Conservation (phyloP, 2,888 invertebrate genomes). For the Acanthosepion pharaonis region DNA sequence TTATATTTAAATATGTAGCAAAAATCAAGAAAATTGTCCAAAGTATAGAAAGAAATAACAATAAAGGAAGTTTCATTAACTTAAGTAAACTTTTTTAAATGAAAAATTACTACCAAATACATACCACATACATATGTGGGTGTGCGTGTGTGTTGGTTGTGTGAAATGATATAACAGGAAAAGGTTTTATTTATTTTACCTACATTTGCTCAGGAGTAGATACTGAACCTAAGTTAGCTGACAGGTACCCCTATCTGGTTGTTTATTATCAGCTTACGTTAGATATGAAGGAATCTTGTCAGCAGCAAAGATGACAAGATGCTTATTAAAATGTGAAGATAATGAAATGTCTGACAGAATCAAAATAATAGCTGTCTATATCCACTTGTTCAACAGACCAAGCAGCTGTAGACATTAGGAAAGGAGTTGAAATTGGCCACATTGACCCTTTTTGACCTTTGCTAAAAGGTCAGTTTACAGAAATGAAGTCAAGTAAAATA, state of each 20-base stretch:
- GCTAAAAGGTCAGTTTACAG: neutral
- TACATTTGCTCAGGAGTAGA: neutral
- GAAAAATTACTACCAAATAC: no score
- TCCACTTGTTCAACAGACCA: neutral
- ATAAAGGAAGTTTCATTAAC: no score
- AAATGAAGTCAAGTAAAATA: no score
- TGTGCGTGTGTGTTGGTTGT: no score
- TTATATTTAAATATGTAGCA: no score
- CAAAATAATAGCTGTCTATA: neutral
- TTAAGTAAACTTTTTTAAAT: no score
- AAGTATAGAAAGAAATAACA: no score
- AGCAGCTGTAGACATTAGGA: neutral
- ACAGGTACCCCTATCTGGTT: neutral
- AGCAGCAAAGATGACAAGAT: neutral
- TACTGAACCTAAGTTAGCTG: neutral
- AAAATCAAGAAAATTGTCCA: no score
- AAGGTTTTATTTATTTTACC: no score
- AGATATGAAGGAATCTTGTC: neutral
- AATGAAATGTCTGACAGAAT: neutral
- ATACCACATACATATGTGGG: no score
- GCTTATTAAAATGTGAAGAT: neutral
- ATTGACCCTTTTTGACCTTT: neutral
- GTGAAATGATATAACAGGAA: no score
- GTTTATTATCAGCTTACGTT: neutral
- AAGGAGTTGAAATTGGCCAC: neutral